Conservation (phyloP, 2,888 invertebrate species). For the Sussaba pulchella region DNA sequence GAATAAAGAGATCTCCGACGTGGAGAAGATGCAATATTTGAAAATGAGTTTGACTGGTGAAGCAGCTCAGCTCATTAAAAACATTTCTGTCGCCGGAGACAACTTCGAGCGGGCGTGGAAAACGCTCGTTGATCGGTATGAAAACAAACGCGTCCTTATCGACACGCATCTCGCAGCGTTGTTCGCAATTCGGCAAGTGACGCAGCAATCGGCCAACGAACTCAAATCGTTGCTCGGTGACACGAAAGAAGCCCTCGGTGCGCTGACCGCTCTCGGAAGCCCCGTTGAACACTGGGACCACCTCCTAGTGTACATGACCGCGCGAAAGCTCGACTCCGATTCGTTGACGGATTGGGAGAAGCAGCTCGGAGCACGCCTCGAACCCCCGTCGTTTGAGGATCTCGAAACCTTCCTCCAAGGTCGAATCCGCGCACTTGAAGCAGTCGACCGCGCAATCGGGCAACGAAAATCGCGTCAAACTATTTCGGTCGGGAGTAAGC, state of each 20-base stretch:
- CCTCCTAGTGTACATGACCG: slow-evolving; percentile 13
- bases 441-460: neutral
- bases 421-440: slow-evolving; percentile 32
- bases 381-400: slow-evolving; percentile 1
- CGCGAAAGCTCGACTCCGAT: slow-evolving; percentile 21
- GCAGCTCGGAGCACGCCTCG: neutral
- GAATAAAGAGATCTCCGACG: slow-evolving; percentile 20
- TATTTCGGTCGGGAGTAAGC: neutral
- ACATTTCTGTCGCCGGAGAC: slow-evolving; percentile 24
- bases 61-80: slow-evolving; percentile 40
- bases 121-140: slow-evolving; percentile 21
- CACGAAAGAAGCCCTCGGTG: slow-evolving; percentile 36
- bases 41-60: slow-evolving; percentile 56
- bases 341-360: slow-evolving; percentile 42
- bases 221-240: slow-evolving; percentile 27
- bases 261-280: slow-evolving; percentile 30
- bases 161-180: slow-evolving; percentile 47
- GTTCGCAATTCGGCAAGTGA: neutral
- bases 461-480: neutral
- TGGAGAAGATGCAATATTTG: slow-evolving; percentile 58
- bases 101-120: slow-evolving; percentile 55
- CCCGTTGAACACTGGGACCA: slow-evolving; percentile 34
- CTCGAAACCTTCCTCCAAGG: slow-evolving; percentile 33
- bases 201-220: slow-evolving; percentile 2
- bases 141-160: slow-evolving; percentile 13